Evolutionary conservation across 2,888 invertebrate genomes (phyloP), one percentile per base, ranked within the genome.

Genomic region (Lymantria monacha): DNA sequence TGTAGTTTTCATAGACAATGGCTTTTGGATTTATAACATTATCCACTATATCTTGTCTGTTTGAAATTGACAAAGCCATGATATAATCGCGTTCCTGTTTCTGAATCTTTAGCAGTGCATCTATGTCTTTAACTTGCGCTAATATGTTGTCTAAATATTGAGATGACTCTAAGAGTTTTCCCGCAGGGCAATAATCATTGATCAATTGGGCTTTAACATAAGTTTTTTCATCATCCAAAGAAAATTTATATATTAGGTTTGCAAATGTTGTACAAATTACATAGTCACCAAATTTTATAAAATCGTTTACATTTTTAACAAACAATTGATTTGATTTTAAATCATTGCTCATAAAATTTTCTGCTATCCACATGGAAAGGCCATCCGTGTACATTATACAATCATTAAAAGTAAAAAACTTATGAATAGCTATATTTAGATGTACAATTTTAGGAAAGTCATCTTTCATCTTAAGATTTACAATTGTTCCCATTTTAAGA

Each of bases 231-330:
- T 82, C 64, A 48, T 83, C 74, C 30, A 81, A 42, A 1, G 66
- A 49, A 51, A 88, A 76, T 55, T 64, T 68, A 55, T 89, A 87
- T 38, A 87, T 64, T 12, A 82, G 55, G 50, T 86, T 77, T 9
- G 65, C 66, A 49, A 69, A 90, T 51, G 89, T 85, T 1, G 83
- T 82, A 57, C 87, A 87, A 14, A 90, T 63, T 7, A 90, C 61
- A 63, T 72, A 65, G 47, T 83, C 74, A 10, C 68, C 76, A 42
- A 70, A 61, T 42, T 59, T 70, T 11, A 73, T 51, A 46, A 91
- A 83, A 52, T 90, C 87, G 53, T 84, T 83, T 0, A 81, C 69
- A 47, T 83, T 70, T 51, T 64, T 80, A 0, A 86, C 57, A 64
- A 80, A 79, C 9, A 81, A 68, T 52, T 85, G 76, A 9, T 58